Conservation (phyloP, 1,140 invertebrate species). For the Neodiprion lecontei region DNA sequence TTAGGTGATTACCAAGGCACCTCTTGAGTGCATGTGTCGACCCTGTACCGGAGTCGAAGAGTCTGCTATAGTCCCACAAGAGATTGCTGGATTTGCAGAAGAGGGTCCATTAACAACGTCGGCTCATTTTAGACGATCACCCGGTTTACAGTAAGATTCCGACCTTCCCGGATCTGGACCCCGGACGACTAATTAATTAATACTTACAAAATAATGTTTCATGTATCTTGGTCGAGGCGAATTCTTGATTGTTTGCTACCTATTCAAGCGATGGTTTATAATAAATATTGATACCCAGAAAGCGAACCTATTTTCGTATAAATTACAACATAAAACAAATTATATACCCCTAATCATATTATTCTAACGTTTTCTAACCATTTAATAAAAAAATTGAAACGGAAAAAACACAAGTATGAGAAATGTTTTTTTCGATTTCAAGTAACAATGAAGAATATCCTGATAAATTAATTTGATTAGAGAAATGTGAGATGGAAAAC, state of each 20-base stretch:
- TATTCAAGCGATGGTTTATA: neutral
- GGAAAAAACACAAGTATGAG: no score
- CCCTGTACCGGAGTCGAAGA: slow-evolving; percentile 90
- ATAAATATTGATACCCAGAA: neutral
- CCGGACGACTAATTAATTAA: neutral
- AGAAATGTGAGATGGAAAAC: neutral
- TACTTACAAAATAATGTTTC: neutral
- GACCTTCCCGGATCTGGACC: neutral
- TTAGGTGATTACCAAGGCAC: slow-evolving; percentile 88
- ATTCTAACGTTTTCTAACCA: no score
- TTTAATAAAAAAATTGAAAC: no score
- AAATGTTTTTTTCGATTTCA: no score
- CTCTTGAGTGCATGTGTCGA: slow-evolving; percentile 91
- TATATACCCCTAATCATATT: no score
- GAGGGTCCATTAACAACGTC: slow-evolving; percentile 72
- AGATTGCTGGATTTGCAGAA: slow-evolving; percentile 86
- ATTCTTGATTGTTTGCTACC: neutral
- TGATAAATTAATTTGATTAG: no score
- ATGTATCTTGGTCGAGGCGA: neutral
- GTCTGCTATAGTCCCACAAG: slow-evolving; percentile 85
- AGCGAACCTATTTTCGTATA: no score
- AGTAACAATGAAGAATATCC: no score
- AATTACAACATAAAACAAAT: no score
- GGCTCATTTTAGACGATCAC: slow-evolving; percentile 73
- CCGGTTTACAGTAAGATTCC: slow-evolving; percentile 49